Evolutionary conservation across 2,113 vertebrate species (phyloP).

Genomic region (Xiphorhynchus elegans): DNA sequence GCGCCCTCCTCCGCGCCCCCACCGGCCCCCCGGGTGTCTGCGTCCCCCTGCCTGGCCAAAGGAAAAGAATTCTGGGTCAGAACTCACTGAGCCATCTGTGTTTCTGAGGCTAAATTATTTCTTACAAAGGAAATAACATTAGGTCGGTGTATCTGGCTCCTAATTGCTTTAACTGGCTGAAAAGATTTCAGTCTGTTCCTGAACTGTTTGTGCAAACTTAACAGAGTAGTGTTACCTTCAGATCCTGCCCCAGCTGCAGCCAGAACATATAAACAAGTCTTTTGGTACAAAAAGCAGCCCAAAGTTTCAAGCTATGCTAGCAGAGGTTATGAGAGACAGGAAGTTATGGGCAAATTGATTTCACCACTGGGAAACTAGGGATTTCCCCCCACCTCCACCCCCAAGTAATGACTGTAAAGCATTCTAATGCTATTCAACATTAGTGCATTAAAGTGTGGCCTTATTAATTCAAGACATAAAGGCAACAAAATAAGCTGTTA

Average conservation of each 20-base stretch:
- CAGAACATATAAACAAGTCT: constrained; percentile 67
- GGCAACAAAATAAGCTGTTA: constrained; percentile 83
- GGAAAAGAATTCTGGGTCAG: constrained; percentile 33
- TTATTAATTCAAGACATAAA: constrained; percentile 83
- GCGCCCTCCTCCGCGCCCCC: neutral
- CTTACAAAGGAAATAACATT: constrained; percentile 62
- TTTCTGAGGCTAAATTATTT: constrained; percentile 59
- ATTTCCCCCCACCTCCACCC: neutral
- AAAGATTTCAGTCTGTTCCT: constrained; percentile 47
- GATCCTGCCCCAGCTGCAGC: constrained; percentile 28
- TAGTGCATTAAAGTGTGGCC: constrained; percentile 78
- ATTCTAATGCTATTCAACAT: constrained; percentile 77
- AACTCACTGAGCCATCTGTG: constrained; percentile 43
- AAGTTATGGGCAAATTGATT: constrained; percentile 79
- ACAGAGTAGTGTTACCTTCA: constrained; percentile 44
- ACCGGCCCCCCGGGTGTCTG: neutral
- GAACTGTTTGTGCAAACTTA: constrained; percentile 35
- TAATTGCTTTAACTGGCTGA: constrained; percentile 62
- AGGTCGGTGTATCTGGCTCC: constrained; percentile 34
- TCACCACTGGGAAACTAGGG: constrained; percentile 71
- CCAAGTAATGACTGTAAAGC: constrained; percentile 71
- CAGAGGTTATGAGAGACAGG: constrained; percentile 69
- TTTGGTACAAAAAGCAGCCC: constrained; percentile 52
- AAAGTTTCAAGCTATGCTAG: constrained; percentile 66
- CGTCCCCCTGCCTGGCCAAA: neutral